Evolutionary conservation across 2,113 vertebrate genomes (phyloP).

Genomic region (Crotophaga sulcirostris): DNA sequence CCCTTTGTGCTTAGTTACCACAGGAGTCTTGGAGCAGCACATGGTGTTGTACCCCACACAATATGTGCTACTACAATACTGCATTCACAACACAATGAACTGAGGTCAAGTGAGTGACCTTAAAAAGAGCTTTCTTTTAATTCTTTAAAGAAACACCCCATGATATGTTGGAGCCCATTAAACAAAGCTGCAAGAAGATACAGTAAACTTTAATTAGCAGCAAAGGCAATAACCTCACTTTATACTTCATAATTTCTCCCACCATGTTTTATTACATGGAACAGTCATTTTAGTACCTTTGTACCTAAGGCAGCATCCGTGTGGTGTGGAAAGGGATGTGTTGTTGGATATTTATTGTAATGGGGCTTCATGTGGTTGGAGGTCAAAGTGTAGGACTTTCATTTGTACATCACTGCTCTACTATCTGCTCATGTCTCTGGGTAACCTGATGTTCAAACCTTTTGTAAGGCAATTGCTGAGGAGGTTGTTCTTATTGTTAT

Average conservation of each 20-base stretch:
- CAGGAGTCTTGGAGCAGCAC: slow-evolving; percentile 69
- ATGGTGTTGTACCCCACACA: slow-evolving; percentile 71
- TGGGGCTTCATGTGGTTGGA: slow-evolving; percentile 70
- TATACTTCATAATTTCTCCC: slow-evolving; percentile 69
- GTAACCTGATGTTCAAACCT: slow-evolving; percentile 72
- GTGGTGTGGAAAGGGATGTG: slow-evolving; percentile 67
- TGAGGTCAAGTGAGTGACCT: slow-evolving; percentile 68
- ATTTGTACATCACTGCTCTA: slow-evolving; percentile 69
- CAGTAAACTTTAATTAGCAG: slow-evolving; percentile 73
- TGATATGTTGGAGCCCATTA: slow-evolving; percentile 67
- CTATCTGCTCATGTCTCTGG: slow-evolving; percentile 66
- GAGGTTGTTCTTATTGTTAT: slow-evolving; percentile 66
- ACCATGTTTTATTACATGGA: slow-evolving; percentile 68
- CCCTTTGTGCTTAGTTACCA: slow-evolving; percentile 67
- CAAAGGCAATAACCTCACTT: slow-evolving; percentile 70
- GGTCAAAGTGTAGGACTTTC: slow-evolving; percentile 73
- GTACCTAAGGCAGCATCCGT: slow-evolving; percentile 68
- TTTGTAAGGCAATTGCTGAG: slow-evolving; percentile 72
- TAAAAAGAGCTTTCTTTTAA: slow-evolving; percentile 71
- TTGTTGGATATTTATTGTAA: slow-evolving; percentile 74
- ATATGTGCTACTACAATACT: slow-evolving; percentile 65
- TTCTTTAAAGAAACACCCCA: slow-evolving; percentile 70
- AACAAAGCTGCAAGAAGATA: slow-evolving; percentile 71
- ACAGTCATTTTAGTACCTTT: slow-evolving; percentile 73
- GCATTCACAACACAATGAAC: slow-evolving; percentile 70